phyloP scores from a whole-genome alignment of 2,797 vertebrate genomes.

The Enteromius trimaculatus region DNA sequence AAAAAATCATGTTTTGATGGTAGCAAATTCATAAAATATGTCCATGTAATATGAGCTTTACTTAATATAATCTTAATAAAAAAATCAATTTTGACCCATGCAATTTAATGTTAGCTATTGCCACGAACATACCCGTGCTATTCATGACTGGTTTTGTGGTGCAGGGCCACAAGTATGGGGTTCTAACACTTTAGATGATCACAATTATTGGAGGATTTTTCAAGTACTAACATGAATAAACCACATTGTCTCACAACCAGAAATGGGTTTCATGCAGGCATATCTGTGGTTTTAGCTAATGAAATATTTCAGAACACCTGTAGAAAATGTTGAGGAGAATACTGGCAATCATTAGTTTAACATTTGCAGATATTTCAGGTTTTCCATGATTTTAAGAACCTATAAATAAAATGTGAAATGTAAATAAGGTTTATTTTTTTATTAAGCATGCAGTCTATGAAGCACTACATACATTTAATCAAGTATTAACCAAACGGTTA shows the following conservation, averaged over 20 bases:
- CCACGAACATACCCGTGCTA: no score
- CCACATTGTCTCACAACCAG: not conserved
- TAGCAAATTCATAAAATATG: no score
- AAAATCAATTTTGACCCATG: no score
- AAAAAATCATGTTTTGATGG: no score
- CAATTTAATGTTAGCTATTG: no score
- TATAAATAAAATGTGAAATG: constrained; percentile 29
- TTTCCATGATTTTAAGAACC: constrained; percentile 2
- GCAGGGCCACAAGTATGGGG: not conserved
- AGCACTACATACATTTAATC: constrained; percentile 75
- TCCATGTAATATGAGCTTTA: no score
- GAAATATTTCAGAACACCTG: not conserved
- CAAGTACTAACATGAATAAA: not conserved
- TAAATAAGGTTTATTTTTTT: constrained; percentile 72
- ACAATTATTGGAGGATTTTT: not conserved
- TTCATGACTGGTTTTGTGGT: no score
- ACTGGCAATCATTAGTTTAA: constrained; percentile 15
- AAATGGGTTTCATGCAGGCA: not conserved
- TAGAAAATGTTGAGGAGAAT: not conserved
- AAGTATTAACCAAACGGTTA: constrained; percentile 63
- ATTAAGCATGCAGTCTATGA: constrained; percentile 84
- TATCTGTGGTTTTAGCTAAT: not conserved
- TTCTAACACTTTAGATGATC: not conserved
- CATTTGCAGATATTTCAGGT: not conserved
- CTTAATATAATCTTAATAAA: no score